Evolutionary conservation across 2,888 invertebrate genomes (phyloP).

Genomic region (Steinernema scapterisci): DNA sequence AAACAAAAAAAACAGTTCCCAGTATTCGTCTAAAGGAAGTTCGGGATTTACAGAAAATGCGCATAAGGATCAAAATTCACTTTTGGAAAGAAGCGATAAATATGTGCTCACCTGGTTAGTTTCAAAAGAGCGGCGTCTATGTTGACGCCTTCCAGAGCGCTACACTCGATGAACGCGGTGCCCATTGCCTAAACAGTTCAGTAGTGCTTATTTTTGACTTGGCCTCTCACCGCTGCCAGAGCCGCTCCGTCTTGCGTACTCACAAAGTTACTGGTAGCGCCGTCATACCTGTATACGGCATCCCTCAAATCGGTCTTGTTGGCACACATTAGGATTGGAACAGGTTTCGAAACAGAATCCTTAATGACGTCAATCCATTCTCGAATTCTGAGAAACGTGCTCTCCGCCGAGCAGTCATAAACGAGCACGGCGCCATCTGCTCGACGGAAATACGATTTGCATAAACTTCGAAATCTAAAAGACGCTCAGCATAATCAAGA

Average conservation of each 20-base stretch:
- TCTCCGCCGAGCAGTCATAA: conserved; percentile 74
- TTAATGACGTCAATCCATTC: conserved; percentile 74
- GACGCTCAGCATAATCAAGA: too few relatives aligned
- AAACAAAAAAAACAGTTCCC: too few relatives aligned
- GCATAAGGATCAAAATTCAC: too few relatives aligned
- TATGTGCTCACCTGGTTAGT: conserved; percentile 56
- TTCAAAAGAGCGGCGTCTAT: conserved; percentile 56
- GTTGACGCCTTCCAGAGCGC: conserved; percentile 61
- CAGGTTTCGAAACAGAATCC: conserved; percentile 72
- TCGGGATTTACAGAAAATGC: too few relatives aligned
- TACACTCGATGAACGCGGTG: conserved; percentile 59
- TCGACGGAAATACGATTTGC: conserved; percentile 74
- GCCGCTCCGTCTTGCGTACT: conserved; percentile 40
- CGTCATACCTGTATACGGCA: conserved; percentile 59
- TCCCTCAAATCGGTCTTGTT: conserved; percentile 73
- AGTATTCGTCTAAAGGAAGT: too few relatives aligned
- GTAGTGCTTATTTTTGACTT: not conserved
- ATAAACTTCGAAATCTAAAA: conserved; percentile 73
- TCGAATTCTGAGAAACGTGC: conserved; percentile 73
- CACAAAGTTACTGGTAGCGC: conserved; percentile 28
- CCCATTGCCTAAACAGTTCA: conserved; percentile 49
- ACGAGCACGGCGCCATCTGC: conserved; percentile 74
- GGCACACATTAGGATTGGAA: conserved; percentile 74
- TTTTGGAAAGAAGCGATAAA: too few relatives aligned
- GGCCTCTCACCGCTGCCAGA: conserved; percentile 35